Evolutionary conservation across 2,888 invertebrate species (phyloP).

Genomic region (Capitulum mitella): DNA sequence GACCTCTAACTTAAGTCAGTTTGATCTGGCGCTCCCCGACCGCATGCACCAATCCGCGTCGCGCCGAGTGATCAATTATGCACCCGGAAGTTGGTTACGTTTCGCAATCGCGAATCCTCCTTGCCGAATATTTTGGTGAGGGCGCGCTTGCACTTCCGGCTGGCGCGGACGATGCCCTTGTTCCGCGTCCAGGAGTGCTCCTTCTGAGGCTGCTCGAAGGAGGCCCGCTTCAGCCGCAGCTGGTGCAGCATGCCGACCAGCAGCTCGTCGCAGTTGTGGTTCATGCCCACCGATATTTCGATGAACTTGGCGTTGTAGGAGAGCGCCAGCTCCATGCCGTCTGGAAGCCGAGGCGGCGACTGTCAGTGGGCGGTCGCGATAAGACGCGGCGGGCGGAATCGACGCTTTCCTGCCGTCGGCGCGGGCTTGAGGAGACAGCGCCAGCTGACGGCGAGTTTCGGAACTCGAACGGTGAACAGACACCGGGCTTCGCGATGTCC

Average conservation of each 20-base stretch:
- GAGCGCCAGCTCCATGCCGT: conserved; percentile 86
- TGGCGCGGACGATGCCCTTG: conserved; percentile 71
- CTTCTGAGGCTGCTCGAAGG: conserved; percentile 46
- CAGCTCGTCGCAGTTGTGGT: conserved; percentile 93
- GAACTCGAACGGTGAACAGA: too few species aligned
- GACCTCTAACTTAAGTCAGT: not conserved
- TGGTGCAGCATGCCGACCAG: conserved; percentile 87
- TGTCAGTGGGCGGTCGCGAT: too few species aligned
- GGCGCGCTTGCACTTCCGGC: conserved; percentile 78
- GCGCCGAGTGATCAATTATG: conserved; percentile 38
- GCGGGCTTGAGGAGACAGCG: too few species aligned
- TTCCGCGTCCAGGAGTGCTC: conserved; percentile 73
- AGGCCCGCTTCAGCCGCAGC: conserved; percentile 62
- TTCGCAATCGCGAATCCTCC: conserved; percentile 74
- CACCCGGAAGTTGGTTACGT: conserved; percentile 81
- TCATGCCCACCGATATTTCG: conserved; percentile 92
- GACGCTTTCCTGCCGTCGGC: too few species aligned
- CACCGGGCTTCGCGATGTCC: too few species aligned
- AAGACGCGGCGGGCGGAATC: too few species aligned
- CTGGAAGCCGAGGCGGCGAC: too few species aligned
- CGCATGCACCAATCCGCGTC: not conserved
- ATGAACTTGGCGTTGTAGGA: conserved; percentile 87
- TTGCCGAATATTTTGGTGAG: conserved; percentile 85
- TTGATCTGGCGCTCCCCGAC: not conserved
- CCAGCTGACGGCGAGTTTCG: too few species aligned